These are phyloP conservation scores for Scaptomyza caliginosa DNA, from an alignment of 2,888 invertebrate species.

Conservation along the genomic window DNA sequence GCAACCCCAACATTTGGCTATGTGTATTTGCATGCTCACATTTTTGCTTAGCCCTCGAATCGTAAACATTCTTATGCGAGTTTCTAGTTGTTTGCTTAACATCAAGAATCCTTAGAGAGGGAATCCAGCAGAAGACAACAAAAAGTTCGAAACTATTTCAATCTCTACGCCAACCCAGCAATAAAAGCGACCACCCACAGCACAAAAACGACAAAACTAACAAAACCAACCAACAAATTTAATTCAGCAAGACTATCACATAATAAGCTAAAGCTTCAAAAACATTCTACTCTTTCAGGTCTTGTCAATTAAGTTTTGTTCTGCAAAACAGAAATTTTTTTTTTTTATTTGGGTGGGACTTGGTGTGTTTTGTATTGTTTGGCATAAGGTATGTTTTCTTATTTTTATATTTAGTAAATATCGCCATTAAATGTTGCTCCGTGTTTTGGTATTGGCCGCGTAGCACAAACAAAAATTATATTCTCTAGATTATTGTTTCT, in stretches of 20 bases:
- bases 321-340: no score
- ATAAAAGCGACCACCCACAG: slow-evolving; percentile 43
- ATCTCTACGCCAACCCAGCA: slow-evolving; percentile 39
- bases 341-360: no score
- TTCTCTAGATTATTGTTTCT: slow-evolving; percentile 11
- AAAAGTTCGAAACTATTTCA: slow-evolving; percentile 71
- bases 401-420: slow-evolving; percentile 5
- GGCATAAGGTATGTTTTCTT: slow-evolving; percentile 52
- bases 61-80: slow-evolving; percentile 74
- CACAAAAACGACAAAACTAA: neutral
- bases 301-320: slow-evolving; percentile 22
- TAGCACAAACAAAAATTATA: slow-evolving; percentile 52
- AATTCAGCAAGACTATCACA: slow-evolving; percentile 34
- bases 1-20: slow-evolving; percentile 28
- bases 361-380: no score
- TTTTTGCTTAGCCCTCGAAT: slow-evolving; percentile 47
- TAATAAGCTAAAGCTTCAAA: slow-evolving; percentile 23
- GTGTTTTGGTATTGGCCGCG: slow-evolving; percentile 50
- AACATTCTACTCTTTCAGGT: neutral
- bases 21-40: slow-evolving; percentile 66
- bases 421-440: slow-evolving; percentile 65
- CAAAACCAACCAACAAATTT: slow-evolving; percentile 19
- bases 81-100: slow-evolving; percentile 71
- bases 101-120: slow-evolving; percentile 65
- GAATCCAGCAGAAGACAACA: slow-evolving; percentile 26